phyloP scores from a whole-genome alignment of 2,113 vertebrate species.

The Piprites chloris region DNA sequence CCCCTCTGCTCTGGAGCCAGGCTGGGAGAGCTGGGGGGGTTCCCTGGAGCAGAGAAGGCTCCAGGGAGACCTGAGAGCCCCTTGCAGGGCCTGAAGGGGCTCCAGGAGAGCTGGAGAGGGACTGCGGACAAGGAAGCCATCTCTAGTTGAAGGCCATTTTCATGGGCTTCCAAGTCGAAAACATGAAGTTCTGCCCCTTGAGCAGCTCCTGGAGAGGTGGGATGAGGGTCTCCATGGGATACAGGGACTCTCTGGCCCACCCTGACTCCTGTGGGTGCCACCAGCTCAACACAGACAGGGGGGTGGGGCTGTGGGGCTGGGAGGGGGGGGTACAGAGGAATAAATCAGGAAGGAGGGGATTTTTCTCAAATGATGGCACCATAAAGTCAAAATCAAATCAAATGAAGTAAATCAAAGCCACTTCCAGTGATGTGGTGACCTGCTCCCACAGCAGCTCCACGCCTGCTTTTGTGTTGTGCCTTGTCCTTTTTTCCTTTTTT shows the following conservation, averaged over 20 bases:
- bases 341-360: neutral
- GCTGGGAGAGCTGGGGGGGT: neutral
- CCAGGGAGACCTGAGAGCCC: neutral
- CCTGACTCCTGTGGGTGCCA: neutral
- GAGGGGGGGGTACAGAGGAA: neutral
- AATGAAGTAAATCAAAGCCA: neutral
- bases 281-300: neutral
- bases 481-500: rapidly evolving
- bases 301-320: neutral
- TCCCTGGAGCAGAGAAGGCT: neutral
- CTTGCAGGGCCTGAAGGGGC: neutral
- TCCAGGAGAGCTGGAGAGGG: neutral
- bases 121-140: neutral
- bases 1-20: neutral
- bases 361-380: neutral
- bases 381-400: too few relatives aligned
- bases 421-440: neutral
- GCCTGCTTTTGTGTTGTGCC: neutral
- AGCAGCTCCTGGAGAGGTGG: neutral
- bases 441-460: neutral
- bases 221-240: neutral
- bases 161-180: neutral
- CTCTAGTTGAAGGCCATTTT: neutral
- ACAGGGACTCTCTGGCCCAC: neutral
- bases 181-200: neutral